Evolutionary conservation across 2,888 invertebrate genomes (phyloP).

Genomic region (Latheticus oryzae): DNA sequence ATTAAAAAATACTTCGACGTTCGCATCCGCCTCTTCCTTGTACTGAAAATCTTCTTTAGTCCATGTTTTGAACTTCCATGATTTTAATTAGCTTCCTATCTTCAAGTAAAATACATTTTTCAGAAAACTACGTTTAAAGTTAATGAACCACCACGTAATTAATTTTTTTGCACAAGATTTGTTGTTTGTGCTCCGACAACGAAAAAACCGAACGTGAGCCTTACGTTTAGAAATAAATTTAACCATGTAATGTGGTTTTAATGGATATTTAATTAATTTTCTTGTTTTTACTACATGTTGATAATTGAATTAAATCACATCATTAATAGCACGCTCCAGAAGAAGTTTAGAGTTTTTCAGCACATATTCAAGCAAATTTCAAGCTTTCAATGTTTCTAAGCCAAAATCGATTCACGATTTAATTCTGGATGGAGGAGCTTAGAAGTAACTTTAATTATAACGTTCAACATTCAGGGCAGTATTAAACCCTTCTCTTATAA

Average conservation of each 20-base stretch:
- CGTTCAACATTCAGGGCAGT: no score
- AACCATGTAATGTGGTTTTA: slow-evolving; percentile 31
- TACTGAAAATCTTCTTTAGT: slow-evolving; percentile 23
- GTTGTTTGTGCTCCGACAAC: not conserved
- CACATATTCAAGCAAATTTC: no score
- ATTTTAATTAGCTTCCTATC: slow-evolving; percentile 27
- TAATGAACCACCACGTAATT: slow-evolving; percentile 11
- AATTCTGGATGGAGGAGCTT: no score
- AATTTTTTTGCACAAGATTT: slow-evolving; percentile 26
- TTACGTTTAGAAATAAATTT: slow-evolving; percentile 24
- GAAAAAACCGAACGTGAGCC: slow-evolving; percentile 15
- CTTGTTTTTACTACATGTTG: slow-evolving; percentile 24
- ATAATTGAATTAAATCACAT: slow-evolving; percentile 37
- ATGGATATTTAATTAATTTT: slow-evolving; percentile 36
- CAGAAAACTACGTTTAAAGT: no score
- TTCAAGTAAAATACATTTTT: no score
- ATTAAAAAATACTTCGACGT: slow-evolving; percentile 14
- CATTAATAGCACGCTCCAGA: slow-evolving; percentile 32
- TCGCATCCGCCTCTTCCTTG: slow-evolving; percentile 29
- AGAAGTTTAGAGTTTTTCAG: no score
- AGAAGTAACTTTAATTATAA: no score
- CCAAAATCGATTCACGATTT: no score
- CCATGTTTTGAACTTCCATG: slow-evolving; percentile 18
- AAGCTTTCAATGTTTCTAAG: no score
- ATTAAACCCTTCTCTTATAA: slow-evolving; percentile 5